Percentiles rank a stretch among this genome's conserved stretches.
Conservation (phyloP, 2,797 vertebrate genomes). For the Thaleichthys pacificus region DNA sequence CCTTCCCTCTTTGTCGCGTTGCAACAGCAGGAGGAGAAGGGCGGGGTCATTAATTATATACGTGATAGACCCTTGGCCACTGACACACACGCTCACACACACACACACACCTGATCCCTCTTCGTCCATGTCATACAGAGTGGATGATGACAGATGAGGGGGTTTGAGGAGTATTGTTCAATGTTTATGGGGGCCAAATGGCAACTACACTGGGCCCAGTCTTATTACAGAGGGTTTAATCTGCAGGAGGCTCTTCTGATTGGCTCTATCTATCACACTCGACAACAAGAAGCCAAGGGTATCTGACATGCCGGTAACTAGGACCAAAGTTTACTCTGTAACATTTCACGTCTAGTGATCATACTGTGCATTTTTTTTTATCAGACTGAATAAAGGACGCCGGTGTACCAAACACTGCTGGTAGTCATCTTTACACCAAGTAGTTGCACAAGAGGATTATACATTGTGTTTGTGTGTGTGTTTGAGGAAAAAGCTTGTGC, state of each 20-base stretch:
- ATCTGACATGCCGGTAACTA: neutral
- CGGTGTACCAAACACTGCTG: too few relatives aligned
- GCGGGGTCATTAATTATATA: conserved; percentile 71
- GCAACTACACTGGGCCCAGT: conserved; percentile 5
- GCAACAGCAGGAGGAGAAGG: conserved; percentile 58
- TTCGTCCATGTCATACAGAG: conserved; percentile 27
- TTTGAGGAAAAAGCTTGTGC: too few relatives aligned
- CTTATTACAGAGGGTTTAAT: conserved; percentile 34
- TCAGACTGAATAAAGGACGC: too few relatives aligned
- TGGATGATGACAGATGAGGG: conserved; percentile 50
- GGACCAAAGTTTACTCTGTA: too few relatives aligned
- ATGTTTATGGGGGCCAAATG: conserved; percentile 54
- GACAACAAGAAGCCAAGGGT: conserved; percentile 17
- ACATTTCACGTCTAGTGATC: neutral
- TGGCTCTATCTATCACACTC: conserved; percentile 55
- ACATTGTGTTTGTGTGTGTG: neutral
- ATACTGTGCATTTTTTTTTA: neutral
- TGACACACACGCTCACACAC: conserved; percentile 15
- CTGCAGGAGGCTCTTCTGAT: conserved; percentile 48
- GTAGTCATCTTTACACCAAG: too few relatives aligned
- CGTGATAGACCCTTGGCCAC: conserved; percentile 40
- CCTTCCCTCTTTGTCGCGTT: conserved; percentile 2
- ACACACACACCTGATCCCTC: conserved; percentile 44
- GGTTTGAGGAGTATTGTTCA: conserved; percentile 28
- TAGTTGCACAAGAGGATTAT: too few relatives aligned